Base-by-base conservation (phyloP, 2,113 vertebrate genomes). In the Python bivittatus region DNA sequence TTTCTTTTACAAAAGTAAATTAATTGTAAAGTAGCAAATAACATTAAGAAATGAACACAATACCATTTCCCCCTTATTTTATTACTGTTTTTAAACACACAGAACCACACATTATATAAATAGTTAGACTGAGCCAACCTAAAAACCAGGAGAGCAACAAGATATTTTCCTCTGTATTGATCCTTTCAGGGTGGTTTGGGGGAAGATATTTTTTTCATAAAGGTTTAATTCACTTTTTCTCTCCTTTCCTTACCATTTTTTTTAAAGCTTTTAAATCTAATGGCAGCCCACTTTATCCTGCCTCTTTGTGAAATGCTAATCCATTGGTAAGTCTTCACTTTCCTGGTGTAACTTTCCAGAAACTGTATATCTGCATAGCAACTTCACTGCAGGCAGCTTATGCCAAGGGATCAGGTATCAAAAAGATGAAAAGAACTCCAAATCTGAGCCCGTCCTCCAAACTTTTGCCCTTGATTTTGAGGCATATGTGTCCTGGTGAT, bases 281-380 rank as follows among this genome's bases (percentile, higher is more conserved):
- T 97, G 97, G 96, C 98, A 96, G 97, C 97, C 96, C 96, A 97
- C 98, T 97, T 98, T 97, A 97, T 96, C 96, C 97, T 0, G 6
- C 97, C 97, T 97, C 97, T 97, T 97, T 97, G 97, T 98, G 97
- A 98, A 98, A 98, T 96, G 97, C 96, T 97, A 97, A 97, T 98
- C 98, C 97, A 97, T 97, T 93, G 93, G 91, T 96, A 96, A 97
- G 97, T 98, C 97, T 98, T 98, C 96, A 91, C 97, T 98, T 98
- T 98, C 97, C 96, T 97, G 97, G 97, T 98, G 96, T 98, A 98
- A 98, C 97, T 98, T 98, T 98, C 98, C 98, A 97, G 98, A 98
- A 98, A 98, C 96, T 97, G 97, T 97, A 98, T 98, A 97, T 97
- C 97, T 98, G 97, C 97, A 97, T 97, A 98, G 97, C 97, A 98